phyloP scores from a whole-genome alignment of 2,113 vertebrate genomes.

The Antigone vipio region DNA sequence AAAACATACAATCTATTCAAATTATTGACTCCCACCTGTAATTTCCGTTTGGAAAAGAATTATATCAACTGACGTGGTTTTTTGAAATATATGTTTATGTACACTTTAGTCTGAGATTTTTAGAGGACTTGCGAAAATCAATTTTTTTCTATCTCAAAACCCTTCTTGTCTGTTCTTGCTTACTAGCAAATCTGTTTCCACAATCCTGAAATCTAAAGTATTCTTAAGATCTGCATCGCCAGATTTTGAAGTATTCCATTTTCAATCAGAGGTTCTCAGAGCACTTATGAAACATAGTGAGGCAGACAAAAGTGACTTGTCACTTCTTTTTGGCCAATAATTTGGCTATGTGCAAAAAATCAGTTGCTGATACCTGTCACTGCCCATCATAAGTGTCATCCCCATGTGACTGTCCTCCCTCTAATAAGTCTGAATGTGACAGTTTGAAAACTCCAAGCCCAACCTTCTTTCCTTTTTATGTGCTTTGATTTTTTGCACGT shows the following conservation, averaged over 20 bases:
- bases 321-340: background rate
- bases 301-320: background rate
- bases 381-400: background rate
- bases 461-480: background rate
- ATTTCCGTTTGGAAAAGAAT: background rate
- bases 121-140: background rate
- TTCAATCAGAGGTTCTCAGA: background rate
- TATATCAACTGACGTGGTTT: background rate
- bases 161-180: background rate
- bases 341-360: background rate
- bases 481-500: background rate
- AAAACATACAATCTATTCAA: background rate
- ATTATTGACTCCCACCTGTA: background rate
- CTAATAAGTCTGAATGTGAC: background rate
- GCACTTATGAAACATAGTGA: background rate
- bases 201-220: background rate
- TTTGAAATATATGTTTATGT: background rate
- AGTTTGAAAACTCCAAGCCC: background rate
- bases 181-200: background rate
- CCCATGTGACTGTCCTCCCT: background rate
- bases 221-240: fast-evolving
- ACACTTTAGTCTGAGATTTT: background rate
- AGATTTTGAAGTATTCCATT: background rate
- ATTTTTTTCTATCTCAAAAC: background rate
- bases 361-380: background rate